These are phyloP conservation scores for Machimus rusticus DNA, from an alignment of 2,888 invertebrate genomes.

Conservation along the genomic window DNA sequence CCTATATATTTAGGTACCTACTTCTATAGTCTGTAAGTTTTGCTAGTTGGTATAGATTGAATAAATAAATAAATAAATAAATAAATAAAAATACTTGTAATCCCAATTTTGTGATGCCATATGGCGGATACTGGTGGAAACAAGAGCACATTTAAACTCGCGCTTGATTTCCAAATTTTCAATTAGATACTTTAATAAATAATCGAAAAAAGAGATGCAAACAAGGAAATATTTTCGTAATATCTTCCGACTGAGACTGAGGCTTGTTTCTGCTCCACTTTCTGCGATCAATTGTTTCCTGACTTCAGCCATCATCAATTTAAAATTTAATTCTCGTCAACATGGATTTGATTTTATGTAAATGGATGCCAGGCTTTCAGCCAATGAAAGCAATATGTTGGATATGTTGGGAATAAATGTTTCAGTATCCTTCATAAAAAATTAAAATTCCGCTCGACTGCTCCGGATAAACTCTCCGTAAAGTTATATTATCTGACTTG, in stretches of 20 bases:
- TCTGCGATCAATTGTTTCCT: not conserved
- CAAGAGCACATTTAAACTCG: no score
- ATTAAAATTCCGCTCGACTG: conserved; percentile 8
- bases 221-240: not conserved
- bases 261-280: not conserved
- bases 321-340: not conserved
- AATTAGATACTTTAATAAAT: not conserved
- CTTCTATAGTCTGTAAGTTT: no score
- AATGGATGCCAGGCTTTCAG: not conserved
- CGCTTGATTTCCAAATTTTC: not conserved
- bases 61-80: no score
- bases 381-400: not conserved
- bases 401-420: not conserved
- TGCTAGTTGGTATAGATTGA: no score
- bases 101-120: no score
- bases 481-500: conserved; percentile 3
- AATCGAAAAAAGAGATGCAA: not conserved
- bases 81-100: no score
- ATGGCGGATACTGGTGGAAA: no score
- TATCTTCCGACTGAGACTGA: not conserved
- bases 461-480: not conserved
- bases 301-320: not conserved
- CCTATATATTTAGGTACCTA: no score
- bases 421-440: conserved; percentile 12
- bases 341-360: not conserved